A percentile compares a stretch with the other conserved stretches of the same genome.
Evolutionary conservation across 2,888 invertebrate species (phyloP).

Genomic region (Nephrotoma flavescens): DNA sequence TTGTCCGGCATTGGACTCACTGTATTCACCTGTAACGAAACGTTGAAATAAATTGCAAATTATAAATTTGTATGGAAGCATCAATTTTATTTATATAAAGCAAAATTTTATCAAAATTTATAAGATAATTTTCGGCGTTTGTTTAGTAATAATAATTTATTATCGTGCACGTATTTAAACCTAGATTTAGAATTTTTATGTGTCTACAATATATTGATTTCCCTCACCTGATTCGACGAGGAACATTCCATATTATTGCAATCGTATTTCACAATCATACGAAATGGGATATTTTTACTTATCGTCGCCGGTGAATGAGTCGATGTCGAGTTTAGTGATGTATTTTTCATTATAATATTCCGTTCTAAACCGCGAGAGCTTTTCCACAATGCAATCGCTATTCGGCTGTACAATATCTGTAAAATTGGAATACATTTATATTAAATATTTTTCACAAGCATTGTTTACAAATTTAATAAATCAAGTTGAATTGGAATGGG

Average conservation of each 20-base stretch:
- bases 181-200: constrained; percentile 21
- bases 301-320: constrained; percentile 19
- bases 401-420: constrained; percentile 65
- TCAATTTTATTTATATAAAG: constrained; percentile 12
- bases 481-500: neutral
- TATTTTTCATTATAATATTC: constrained; percentile 29
- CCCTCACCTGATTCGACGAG: constrained; percentile 25
- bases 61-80: neutral
- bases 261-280: constrained; percentile 19
- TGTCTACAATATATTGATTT: neutral
- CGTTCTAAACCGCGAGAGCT: constrained; percentile 51
- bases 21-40: neutral
- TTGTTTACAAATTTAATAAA: no score
- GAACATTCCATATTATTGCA: constrained; percentile 30
- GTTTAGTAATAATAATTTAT: neutral
- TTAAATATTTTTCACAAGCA: neutral
- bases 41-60: neutral
- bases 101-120: constrained; percentile 12
- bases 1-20: neutral
- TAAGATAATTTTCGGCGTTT: neutral
- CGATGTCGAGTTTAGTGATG: constrained; percentile 16
- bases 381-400: constrained; percentile 72
- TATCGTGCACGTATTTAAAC: constrained; percentile 22
- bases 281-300: constrained; percentile 23
- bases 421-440: constrained; percentile 9